phyloP scores from a whole-genome alignment of 2,888 invertebrate species.

The Scotopteryx bipunctaria region DNA sequence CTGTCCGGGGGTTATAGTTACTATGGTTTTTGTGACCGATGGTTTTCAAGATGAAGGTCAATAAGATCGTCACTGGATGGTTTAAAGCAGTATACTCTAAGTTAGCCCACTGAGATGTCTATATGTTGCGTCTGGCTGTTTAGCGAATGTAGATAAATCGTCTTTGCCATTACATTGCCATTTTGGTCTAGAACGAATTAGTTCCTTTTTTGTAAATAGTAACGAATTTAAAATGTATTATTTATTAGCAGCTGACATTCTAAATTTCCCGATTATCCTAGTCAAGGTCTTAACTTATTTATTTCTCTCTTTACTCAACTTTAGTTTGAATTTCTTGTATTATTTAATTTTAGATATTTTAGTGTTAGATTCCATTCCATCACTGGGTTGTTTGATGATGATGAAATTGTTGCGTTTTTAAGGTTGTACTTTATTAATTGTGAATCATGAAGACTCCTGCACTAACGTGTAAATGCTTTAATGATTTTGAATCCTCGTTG shows the following conservation, averaged over 20 bases:
- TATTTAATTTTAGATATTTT: slow-evolving; percentile 63
- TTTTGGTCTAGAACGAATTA: slow-evolving; percentile 79
- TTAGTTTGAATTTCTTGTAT: slow-evolving; percentile 65
- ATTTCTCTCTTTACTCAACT: slow-evolving; percentile 64
- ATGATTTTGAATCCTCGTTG: slow-evolving; percentile 42
- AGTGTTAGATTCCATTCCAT: slow-evolving; percentile 71
- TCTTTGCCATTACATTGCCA: slow-evolving; percentile 82
- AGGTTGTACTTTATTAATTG: slow-evolving; percentile 42
- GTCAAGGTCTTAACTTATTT: slow-evolving; percentile 80
- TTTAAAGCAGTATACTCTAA: slow-evolving; percentile 41
- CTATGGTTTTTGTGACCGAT: too few species aligned
- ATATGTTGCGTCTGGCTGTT: slow-evolving; percentile 64
- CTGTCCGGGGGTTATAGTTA: too few species aligned
- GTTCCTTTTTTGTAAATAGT: slow-evolving; percentile 82
- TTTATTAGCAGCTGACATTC: slow-evolving; percentile 71
- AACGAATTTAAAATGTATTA: slow-evolving; percentile 76
- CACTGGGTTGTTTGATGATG: slow-evolving; percentile 48
- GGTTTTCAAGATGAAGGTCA: too few species aligned
- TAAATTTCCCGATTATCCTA: slow-evolving; percentile 79
- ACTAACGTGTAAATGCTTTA: slow-evolving; percentile 33
- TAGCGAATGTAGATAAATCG: slow-evolving; percentile 66
- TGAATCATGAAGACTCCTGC: slow-evolving; percentile 39
- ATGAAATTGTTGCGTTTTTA: slow-evolving; percentile 66
- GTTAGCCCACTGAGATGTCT: slow-evolving; percentile 48
- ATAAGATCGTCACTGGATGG: too few species aligned